Conservation (phyloP, 2,113 vertebrate genomes). For the Pachyramphus minor region DNA sequence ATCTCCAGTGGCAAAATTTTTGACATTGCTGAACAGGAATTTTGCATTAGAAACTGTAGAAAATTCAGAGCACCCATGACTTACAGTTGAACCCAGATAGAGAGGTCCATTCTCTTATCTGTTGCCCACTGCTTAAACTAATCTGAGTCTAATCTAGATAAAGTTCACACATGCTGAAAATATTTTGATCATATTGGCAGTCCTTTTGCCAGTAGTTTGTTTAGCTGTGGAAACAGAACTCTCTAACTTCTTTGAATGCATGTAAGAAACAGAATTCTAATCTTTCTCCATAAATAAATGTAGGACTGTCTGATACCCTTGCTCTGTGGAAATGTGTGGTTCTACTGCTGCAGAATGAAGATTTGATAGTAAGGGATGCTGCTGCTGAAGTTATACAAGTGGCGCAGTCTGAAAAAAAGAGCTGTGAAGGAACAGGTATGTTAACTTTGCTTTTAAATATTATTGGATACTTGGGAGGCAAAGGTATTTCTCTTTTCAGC, state of each 20-base stretch:
- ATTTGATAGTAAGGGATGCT: slow-evolving; percentile 81
- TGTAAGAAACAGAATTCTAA: background rate
- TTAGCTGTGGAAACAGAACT: background rate
- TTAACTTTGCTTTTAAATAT: background rate
- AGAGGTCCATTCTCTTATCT: background rate
- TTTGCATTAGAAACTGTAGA: background rate
- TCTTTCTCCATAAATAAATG: background rate
- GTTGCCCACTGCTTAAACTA: background rate
- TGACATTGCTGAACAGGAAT: background rate
- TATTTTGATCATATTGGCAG: background rate
- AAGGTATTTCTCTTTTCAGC: background rate
- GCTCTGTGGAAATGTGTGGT: slow-evolving; percentile 86
- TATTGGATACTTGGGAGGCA: background rate
- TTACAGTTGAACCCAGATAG: background rate
- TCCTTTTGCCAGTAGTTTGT: background rate
- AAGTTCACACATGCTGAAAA: background rate
- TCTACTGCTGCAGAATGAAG: slow-evolving; percentile 90
- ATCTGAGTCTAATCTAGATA: background rate
- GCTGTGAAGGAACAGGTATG: slow-evolving; percentile 68
- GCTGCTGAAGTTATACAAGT: slow-evolving; percentile 80
- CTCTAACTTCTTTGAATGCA: background rate
- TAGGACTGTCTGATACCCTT: slow-evolving; percentile 82
- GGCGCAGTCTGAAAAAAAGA: slow-evolving; percentile 70
- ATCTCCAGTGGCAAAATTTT: background rate
- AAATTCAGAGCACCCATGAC: accelerated